Evolutionary conservation across 2,113 vertebrate species (phyloP), one percentile per base, ranked within the genome.

Genomic region (Bambusicola thoracicus): DNA sequence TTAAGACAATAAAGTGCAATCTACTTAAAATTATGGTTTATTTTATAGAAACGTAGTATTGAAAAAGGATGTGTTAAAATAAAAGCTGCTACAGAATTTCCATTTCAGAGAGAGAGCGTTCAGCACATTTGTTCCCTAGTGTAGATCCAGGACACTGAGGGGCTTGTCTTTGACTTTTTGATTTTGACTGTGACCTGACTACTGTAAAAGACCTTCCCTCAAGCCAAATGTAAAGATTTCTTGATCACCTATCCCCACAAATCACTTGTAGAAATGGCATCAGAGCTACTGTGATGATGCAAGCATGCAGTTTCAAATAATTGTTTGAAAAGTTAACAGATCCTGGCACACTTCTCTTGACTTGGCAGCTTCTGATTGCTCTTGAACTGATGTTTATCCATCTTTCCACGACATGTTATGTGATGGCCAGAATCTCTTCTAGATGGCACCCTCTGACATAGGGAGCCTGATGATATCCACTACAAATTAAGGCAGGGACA

Each of bases 241-340:
- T 91, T 85, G 79, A 91, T 95, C 49, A 69, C 34, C n/a, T 73
- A 38, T 80, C 68, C 41, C 34, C 82, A 80, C 38, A 76, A 91
- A 90, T 85, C 79, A 29, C 55, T 74, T 41, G 36, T 58, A 80
- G 87, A 55, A 80, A 38, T 51, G 83, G 3, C 41, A 48, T 21
- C 55, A 44, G 72, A 69, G 85, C 78, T 79, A 24, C 67, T 29
- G 53, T 2, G 1, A 44, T 87, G 90, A 77, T 82, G 77, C 32
- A 76, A 92, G n/a, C 16, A 58, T 53, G 30, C 53, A 25, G 75
- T 85, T 92, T 24, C 63, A 90, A 89, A 73, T 59, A 51, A 80
- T 80, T 53, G 13, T 36, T 66, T 41, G 85, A 58, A 11, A 13
- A 3, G 41, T 29, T 44, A 40, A 38, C 8, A 20, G 63, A 34